Conservation (phyloP, 37 sponge, comb jelly and placozoan genomes). For the Sycon ciliatum region DNA sequence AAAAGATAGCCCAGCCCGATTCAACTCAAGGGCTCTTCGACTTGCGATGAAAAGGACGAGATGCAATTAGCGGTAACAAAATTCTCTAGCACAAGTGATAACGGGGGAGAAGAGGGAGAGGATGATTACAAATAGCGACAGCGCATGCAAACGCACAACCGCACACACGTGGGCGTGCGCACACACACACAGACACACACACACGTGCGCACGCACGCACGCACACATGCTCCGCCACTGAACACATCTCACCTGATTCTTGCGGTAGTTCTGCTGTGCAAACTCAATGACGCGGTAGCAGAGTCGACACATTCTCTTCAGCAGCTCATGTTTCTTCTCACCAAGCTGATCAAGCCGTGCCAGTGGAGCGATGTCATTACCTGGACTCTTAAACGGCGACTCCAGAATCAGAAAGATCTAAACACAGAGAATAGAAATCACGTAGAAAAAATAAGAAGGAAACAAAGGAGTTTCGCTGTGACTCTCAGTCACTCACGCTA, state of each 20-base stretch:
- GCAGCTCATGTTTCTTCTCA: conserved; percentile 71
- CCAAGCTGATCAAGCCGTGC: conserved; percentile 58
- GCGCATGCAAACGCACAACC: no score
- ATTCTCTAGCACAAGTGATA: no score
- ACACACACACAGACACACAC: neutral
- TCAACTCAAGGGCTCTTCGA: no score
- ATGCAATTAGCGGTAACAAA: no score
- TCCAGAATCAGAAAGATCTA: conserved; percentile 81
- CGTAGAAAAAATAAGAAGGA: neutral
- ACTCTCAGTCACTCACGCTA: no score
- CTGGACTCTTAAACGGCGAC: conserved; percentile 52
- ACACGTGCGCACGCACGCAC: neutral
- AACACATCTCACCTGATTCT: conserved; percentile 97
- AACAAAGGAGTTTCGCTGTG: neutral
- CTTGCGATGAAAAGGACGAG: no score
- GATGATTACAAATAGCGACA: no score
- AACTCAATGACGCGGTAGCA: conserved; percentile 82
- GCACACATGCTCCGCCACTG: no score
- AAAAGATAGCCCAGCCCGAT: no score
- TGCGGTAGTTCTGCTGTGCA: conserved; percentile 73
- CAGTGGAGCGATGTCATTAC: conserved; percentile 41
- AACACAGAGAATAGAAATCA: neutral
- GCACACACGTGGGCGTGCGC: neutral
- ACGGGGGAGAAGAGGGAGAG: no score
- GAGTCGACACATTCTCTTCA: conserved; percentile 67